These are phyloP conservation scores for Cosmopolites sordidus DNA, from an alignment of 2,888 invertebrate species.

Conservation along the genomic window DNA sequence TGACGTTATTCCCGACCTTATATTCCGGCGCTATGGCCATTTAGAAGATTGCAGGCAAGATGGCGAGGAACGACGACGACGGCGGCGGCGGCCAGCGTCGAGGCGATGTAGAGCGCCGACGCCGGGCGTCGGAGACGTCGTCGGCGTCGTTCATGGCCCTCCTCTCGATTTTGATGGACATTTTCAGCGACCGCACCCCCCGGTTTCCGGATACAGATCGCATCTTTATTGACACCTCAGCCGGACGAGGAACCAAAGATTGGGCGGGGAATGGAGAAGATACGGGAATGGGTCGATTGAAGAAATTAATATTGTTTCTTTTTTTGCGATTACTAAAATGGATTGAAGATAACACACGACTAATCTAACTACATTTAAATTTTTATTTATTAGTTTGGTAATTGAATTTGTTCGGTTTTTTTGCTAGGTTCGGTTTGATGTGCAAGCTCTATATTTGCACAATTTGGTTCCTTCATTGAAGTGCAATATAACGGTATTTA, in stretches of 20 bases:
- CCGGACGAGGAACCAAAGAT: not conserved
- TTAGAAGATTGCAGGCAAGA: constrained; percentile 50
- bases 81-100: constrained; percentile 21
- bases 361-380: too few relatives aligned
- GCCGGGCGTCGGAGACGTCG: constrained; percentile 40
- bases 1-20: constrained; percentile 1
- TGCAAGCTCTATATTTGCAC: too few relatives aligned
- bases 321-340: too few relatives aligned
- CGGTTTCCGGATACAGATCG: constrained; percentile 46
- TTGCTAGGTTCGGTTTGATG: too few relatives aligned
- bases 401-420: too few relatives aligned
- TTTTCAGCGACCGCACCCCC: constrained; percentile 48
- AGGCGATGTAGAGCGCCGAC: constrained; percentile 38
- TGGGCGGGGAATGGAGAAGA: too few relatives aligned
- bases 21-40: constrained; percentile 40
- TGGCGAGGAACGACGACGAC: constrained; percentile 38
- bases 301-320: too few relatives aligned
- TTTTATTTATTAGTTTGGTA: too few relatives aligned
- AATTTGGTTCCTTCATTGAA: too few relatives aligned
- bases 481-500: too few relatives aligned
- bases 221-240: constrained; percentile 40
- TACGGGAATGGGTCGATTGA: too few relatives aligned
- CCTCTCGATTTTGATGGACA: constrained; percentile 47
- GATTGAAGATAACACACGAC: too few relatives aligned
- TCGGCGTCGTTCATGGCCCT: constrained; percentile 45